Percentiles rank a stretch among this genome's conserved stretches.
These are phyloP conservation scores for Malurus melanocephalus DNA, from an alignment of 2,113 vertebrate genomes.

Conservation along the genomic window DNA sequence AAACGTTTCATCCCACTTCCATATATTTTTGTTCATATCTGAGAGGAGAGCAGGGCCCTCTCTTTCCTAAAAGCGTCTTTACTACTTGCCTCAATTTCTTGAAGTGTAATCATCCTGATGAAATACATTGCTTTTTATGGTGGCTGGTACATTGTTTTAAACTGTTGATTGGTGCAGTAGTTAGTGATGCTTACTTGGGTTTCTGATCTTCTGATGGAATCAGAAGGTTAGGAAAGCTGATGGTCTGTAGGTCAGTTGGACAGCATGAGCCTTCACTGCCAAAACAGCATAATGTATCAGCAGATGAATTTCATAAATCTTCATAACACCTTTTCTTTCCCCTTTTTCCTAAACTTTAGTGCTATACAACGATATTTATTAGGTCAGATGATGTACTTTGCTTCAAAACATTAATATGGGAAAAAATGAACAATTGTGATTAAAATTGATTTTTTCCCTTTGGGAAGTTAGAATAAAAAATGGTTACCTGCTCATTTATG, in stretches of 20 bases:
- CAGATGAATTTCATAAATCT: conserved; percentile 63
- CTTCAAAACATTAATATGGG: conserved; percentile 84
- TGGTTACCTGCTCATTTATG: conserved; percentile 95
- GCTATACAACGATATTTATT: conserved; percentile 79
- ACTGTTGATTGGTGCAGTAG: neutral
- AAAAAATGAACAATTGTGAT: conserved; percentile 89
- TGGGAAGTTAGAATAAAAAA: conserved; percentile 92
- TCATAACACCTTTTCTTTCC: neutral
- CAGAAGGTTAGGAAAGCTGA: neutral
- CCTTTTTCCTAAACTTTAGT: conserved; percentile 11
- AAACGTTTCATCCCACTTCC: neutral
- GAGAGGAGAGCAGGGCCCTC: neutral
- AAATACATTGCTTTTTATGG: neutral
- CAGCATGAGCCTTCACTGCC: conserved; percentile 47
- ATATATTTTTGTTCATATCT: neutral
- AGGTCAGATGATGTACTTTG: conserved; percentile 83
- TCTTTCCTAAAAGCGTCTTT: neutral
- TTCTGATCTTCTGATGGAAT: conserved; percentile 9
- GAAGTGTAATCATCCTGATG: neutral
- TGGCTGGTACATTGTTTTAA: neutral
- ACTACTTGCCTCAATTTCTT: neutral
- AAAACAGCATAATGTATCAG: conserved; percentile 69
- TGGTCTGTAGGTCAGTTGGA: neutral
- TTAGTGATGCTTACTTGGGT: neutral
- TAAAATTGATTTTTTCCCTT: conserved; percentile 97